A percentile compares a stretch with the other conserved stretches of the same genome.
Conservation (phyloP, 2,888 invertebrate species). For the Malthinus seriepunctatus region DNA sequence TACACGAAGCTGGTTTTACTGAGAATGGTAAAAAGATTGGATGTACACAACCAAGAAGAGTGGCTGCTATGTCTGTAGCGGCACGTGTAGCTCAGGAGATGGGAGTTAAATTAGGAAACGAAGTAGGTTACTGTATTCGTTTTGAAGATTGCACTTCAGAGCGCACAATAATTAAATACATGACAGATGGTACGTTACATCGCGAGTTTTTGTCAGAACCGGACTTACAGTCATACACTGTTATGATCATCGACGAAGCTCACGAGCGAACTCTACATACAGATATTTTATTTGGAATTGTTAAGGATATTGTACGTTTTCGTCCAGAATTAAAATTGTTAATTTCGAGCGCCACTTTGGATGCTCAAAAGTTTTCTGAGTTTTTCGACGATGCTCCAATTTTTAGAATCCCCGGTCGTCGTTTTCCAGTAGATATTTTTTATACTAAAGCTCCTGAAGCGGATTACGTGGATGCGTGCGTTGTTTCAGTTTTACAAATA, state of each 20-base stretch:
- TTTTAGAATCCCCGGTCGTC: slow-evolving; percentile 90
- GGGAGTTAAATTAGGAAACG: slow-evolving; percentile 92
- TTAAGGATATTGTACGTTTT: slow-evolving; percentile 93
- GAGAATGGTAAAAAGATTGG: slow-evolving; percentile 86
- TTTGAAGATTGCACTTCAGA: slow-evolving; percentile 99
- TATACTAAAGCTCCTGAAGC: slow-evolving; percentile 99
- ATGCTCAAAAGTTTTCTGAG: slow-evolving; percentile 96
- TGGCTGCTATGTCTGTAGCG: slow-evolving; percentile 99
- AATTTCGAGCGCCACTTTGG: slow-evolving; percentile 97
- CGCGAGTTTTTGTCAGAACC: slow-evolving; percentile 98
- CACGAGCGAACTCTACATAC: slow-evolving; percentile 98
- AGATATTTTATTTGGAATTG: slow-evolving; percentile 96
- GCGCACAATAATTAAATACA: slow-evolving; percentile 94
- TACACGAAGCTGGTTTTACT: slow-evolving; percentile 92
- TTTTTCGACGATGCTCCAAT: slow-evolving; percentile 99
- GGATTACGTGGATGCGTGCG: slow-evolving; percentile 97
- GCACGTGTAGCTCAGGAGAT: slow-evolving; percentile 98
- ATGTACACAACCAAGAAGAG: slow-evolving; percentile 96
- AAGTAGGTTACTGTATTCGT: slow-evolving; percentile 88
- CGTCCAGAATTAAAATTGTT: slow-evolving; percentile 92
- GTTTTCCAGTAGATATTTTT: slow-evolving; percentile 98
- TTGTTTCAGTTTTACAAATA: slow-evolving; percentile 97
- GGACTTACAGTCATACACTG: slow-evolving; percentile 93
- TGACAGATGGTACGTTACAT: slow-evolving; percentile 98
- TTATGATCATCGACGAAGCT: slow-evolving; percentile 99